These are phyloP conservation scores for Chloroceryle inda DNA, from an alignment of 2,797 vertebrate genomes.

Conservation along the genomic window DNA sequence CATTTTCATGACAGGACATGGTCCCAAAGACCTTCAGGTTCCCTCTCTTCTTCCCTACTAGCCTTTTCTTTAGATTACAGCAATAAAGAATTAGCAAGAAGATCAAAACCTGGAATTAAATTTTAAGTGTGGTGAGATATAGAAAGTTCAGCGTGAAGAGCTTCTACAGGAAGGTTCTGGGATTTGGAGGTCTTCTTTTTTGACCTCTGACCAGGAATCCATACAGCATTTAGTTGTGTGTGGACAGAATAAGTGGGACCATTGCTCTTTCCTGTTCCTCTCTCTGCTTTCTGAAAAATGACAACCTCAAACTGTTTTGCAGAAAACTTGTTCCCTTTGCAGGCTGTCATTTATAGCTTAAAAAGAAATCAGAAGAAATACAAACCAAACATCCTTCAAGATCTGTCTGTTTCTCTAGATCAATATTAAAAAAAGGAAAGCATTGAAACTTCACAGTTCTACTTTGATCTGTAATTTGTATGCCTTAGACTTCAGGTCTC, in stretches of 20 bases:
- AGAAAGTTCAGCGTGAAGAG: background rate
- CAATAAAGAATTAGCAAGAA: background rate
- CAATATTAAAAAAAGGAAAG: background rate
- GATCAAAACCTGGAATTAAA: background rate
- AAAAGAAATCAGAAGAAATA: constrained; percentile 13
- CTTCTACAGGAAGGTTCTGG: background rate
- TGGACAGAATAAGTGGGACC: background rate
- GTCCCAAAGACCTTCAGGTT: background rate
- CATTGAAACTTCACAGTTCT: background rate
- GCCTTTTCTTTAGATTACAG: background rate
- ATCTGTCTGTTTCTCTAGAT: background rate
- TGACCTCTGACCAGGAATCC: background rate
- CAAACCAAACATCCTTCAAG: background rate
- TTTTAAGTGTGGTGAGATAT: background rate
- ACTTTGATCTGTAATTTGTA: background rate
- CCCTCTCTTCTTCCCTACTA: background rate
- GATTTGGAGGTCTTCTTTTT: background rate
- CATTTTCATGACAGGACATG: background rate
- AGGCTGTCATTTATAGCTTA: background rate
- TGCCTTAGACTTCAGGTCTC: background rate
- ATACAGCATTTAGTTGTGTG: background rate
- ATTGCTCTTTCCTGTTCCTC: background rate
- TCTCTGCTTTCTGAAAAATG: background rate
- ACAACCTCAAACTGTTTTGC: background rate
- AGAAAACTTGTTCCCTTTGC: background rate